A percentile compares a stretch with the other conserved stretches of the same genome.
Evolutionary conservation across 2,113 vertebrate genomes (phyloP).

Genomic region (Labeo rohita): DNA sequence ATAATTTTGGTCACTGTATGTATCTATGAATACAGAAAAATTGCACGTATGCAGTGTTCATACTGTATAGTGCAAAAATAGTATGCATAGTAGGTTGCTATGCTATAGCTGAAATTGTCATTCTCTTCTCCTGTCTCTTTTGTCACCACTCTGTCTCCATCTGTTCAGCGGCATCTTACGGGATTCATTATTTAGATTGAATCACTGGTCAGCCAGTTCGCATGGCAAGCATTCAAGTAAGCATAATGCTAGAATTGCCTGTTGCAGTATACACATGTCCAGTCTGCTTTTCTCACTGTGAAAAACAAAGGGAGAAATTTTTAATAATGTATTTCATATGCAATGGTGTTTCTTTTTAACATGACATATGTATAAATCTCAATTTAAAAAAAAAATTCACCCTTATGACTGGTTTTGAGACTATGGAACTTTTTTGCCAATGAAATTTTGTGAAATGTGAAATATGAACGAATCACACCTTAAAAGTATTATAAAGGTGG

Average conservation of each 20-base stretch:
- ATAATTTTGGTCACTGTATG: too few species aligned
- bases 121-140: background rate
- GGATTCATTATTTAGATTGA: slow-evolving; percentile 41
- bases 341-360: background rate
- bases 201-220: slow-evolving; percentile 32
- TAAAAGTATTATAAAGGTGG: background rate
- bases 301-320: too few species aligned
- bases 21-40: background rate
- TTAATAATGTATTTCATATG: background rate
- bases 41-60: background rate
- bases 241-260: slow-evolving; percentile 3
- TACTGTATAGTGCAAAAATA: background rate
- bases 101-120: background rate
- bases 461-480: too few species aligned
- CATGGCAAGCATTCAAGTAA: slow-evolving; percentile 21
- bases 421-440: too few species aligned
- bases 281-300: too few species aligned
- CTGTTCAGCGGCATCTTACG: slow-evolving; percentile 25
- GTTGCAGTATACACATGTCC: background rate
- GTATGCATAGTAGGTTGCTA: background rate
- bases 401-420: too few species aligned
- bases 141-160: background rate
- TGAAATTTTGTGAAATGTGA: too few species aligned
- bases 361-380: background rate
- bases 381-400: too few species aligned